Conservation (phyloP, 2,797 vertebrate genomes). For the Gallinago solitaria region DNA sequence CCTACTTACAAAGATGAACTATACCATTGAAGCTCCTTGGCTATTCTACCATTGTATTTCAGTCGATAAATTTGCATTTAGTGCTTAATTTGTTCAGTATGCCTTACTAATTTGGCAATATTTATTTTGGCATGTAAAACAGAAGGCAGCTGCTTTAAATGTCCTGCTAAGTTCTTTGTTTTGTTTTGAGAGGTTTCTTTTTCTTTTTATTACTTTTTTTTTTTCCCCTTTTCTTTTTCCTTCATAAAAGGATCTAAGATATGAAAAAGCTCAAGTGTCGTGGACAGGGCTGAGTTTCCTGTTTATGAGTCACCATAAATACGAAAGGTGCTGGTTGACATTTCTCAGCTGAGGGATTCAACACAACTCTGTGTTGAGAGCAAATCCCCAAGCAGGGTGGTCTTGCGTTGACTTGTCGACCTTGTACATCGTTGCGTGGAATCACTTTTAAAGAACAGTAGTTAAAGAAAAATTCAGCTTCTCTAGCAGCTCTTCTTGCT, state of each 20-base stretch:
- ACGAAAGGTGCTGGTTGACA: slow-evolving; percentile 86
- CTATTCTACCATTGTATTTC: slow-evolving; percentile 74
- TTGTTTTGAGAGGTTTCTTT: slow-evolving; percentile 24
- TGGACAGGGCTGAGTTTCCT: slow-evolving; percentile 80
- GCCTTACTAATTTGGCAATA: slow-evolving; percentile 81
- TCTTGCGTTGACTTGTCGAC: slow-evolving; percentile 80
- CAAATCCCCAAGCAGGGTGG: slow-evolving; percentile 82
- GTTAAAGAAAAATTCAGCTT: slow-evolving; percentile 71
- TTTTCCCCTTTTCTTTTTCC: neutral
- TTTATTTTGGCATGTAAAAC: slow-evolving; percentile 78
- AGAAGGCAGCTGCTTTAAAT: slow-evolving; percentile 76
- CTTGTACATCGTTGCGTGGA: slow-evolving; percentile 74
- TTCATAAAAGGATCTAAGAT: slow-evolving; percentile 79
- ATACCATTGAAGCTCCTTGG: slow-evolving; percentile 67
- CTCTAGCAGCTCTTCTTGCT: slow-evolving; percentile 43
- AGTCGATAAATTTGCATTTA: slow-evolving; percentile 83
- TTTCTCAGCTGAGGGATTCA: slow-evolving; percentile 83
- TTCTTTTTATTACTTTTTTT: neutral
- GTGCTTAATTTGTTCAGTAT: slow-evolving; percentile 82
- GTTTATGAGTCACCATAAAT: slow-evolving; percentile 86
- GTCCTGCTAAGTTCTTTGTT: slow-evolving; percentile 74
- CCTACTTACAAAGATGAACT: slow-evolving; percentile 73
- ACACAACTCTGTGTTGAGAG: slow-evolving; percentile 72
- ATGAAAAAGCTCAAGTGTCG: slow-evolving; percentile 77
- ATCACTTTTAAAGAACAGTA: slow-evolving; percentile 82